Conservation (phyloP, 2,888 invertebrate genomes). For the Troides aeacus region DNA sequence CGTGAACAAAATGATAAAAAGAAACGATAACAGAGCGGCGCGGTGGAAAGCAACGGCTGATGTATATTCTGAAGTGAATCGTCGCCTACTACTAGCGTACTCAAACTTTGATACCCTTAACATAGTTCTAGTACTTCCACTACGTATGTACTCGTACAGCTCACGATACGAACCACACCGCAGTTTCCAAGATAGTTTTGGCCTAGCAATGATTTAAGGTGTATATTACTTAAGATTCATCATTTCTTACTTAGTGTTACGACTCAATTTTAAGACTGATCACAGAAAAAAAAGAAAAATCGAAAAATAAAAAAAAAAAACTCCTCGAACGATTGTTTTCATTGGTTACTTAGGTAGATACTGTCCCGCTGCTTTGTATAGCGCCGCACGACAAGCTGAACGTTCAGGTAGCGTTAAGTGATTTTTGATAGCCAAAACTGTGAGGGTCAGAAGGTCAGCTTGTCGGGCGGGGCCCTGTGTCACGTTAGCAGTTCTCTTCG, state of each 20-base stretch:
- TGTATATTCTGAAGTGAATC: constrained; percentile 37
- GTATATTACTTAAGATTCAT: constrained; percentile 62
- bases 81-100: constrained; percentile 53
- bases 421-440: constrained; percentile 64
- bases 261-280: constrained; percentile 82
- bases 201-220: constrained; percentile 71
- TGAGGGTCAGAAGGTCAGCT: constrained; percentile 43
- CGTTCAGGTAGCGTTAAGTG: constrained; percentile 47
- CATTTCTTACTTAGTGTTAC: constrained; percentile 77
- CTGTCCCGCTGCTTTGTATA: constrained; percentile 45
- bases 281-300: constrained; percentile 65
- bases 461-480: constrained; percentile 44
- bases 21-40: constrained; percentile 31
- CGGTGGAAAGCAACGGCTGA: constrained; percentile 31
- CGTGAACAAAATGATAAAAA: constrained; percentile 38
- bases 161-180: constrained; percentile 40
- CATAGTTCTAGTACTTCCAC: constrained; percentile 51
- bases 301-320: constrained; percentile 35
- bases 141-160: constrained; percentile 40
- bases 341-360: constrained; percentile 49
- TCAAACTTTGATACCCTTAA: constrained; percentile 48
- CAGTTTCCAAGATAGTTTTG: constrained; percentile 62
- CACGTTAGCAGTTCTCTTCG: constrained; percentile 44
- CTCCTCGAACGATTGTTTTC: constrained; percentile 55
- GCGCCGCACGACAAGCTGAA: constrained; percentile 47